Base-by-base conservation (phyloP, 2,888 invertebrate genomes). In the Cantharis rufa region DNA sequence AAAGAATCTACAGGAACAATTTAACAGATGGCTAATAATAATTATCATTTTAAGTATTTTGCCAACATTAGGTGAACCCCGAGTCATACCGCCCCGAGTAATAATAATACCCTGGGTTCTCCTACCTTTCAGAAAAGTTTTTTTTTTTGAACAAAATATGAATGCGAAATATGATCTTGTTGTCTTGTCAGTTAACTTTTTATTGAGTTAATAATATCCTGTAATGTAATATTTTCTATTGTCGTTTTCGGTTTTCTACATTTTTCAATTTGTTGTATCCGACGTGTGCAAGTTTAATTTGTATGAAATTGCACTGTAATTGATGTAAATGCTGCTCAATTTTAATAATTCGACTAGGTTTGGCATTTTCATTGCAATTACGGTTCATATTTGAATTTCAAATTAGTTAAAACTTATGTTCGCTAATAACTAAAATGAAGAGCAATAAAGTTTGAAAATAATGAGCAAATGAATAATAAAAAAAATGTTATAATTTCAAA, bases 331-430 rank as follows among this genome's bases (percentile, higher is more conserved):
- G 64, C 21, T 21, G 64, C 21, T 24, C 64, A 66, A 66, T 66
- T 66, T 21, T 66, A 21, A 66, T 66, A 66, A 66, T 66, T 66
- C 13, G 13, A 24, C 64, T 21, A 66, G 21, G 64, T 66, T 66
- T 66, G 24, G 21, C 64, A 66, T 66, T 66, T 66, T 66, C 64
- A 24, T 66, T 66, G 18, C 64, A 66, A 66, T 66, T 48, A 48
- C 48, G 48, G 48, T 48, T 48, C 48, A 48, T 48, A 48, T 48
- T 66, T 66, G 64, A 66, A 66, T 21, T 66, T 66, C 64, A 66
- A 66, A 66, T 66, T 66, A 66, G 64, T 66, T 66, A 66, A 66
- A 66, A 66, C 64, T 66, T 66, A 66, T 66, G 13, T 21, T 21
- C 21, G 18, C 64, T 66, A 66, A 66, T 66, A 66, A 21, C 24